Base-by-base conservation (phyloP, 2,113 vertebrate species). In the Tringa solitaria region DNA sequence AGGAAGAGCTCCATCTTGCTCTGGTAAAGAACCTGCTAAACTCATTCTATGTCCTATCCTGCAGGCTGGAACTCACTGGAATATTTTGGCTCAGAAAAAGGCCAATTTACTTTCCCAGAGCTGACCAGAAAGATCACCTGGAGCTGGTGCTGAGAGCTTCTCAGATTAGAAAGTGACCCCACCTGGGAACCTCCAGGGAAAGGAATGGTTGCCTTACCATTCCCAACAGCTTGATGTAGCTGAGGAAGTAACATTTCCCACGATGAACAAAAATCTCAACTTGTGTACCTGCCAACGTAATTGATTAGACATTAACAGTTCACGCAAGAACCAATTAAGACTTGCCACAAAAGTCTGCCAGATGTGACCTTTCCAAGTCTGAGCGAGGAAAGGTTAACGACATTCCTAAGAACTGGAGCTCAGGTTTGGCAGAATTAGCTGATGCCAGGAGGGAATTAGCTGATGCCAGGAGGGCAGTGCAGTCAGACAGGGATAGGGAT, bases 31-130 rank as follows among this genome's bases (percentile, higher is more conserved):
- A 60, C 8, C 32, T 10, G 10, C 15, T 63, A 8, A 14, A 30
- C 14, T 56, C 54, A 4, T 28, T 9, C 30, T n/a, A 11, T 6
- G 7, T 9, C 5, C 30, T 18, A 0, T 8, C 30, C 35, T 13
- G 5, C 19, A 79, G 43, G 22, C 48, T 69, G 43, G 24, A 65
- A 59, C 51, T 75, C 20, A 46, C 81, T 78, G n/a, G 8, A 73
- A 26, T 45, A 46, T n/a, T 75, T 59, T 32, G n/a, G 32, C n/a
- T 30, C 57, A 72, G 6, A 33, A 82, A 56, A 91, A 8, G 7
- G 26, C 2, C 22, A 14, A 33, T 73, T 14, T 75, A 39, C 43
- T 67, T 87, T 51, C 64, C 15, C 4, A 33, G 33, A 69, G 8
- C 53, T 69, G 65, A 67, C 9, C 56, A 59, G 19, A 68, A 20